These are phyloP conservation scores for Spodoptera litura DNA, from an alignment of 1,140 invertebrate species.

Conservation along the genomic window DNA sequence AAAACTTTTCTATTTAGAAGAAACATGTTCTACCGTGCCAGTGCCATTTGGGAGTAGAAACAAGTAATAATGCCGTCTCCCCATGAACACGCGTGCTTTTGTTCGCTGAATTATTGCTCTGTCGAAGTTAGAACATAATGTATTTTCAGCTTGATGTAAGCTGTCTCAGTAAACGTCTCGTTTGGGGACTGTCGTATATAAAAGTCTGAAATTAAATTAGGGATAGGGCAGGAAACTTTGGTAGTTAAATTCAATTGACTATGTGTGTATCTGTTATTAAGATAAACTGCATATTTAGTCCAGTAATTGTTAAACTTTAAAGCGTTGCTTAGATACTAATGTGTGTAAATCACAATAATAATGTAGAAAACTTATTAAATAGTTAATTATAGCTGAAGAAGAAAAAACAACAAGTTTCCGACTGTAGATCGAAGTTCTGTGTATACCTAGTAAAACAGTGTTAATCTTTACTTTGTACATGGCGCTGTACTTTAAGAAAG, in stretches of 20 bases:
- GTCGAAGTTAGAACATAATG: conserved; percentile 54
- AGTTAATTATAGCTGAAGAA: too few relatives aligned
- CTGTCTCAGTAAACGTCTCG: conserved; percentile 21
- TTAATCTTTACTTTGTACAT: too few relatives aligned
- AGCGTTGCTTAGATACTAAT: neutral
- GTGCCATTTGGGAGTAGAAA: conserved; percentile 55
- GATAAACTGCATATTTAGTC: too few relatives aligned
- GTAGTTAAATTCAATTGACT: conserved; percentile 13
- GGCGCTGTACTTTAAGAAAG: too few relatives aligned
- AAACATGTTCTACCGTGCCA: conserved; percentile 55
- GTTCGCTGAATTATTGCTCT: conserved; percentile 54
- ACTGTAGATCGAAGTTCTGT: neutral
- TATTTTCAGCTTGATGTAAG: conserved; percentile 41
- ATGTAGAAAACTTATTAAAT: too few relatives aligned
- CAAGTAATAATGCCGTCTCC: conserved; percentile 54
- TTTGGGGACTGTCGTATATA: conserved; percentile 31
- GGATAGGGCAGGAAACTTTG: neutral
- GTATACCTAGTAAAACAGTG: too few relatives aligned
- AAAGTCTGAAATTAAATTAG: conserved; percentile 28
- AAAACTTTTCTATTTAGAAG: conserved; percentile 72
- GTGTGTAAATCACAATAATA: too few relatives aligned
- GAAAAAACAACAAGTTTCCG: too few relatives aligned
- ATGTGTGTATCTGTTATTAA: neutral
- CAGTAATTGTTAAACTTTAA: too few relatives aligned
- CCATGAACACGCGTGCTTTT: conserved; percentile 57